Conservation (phyloP, 2,113 vertebrate genomes). For the Hyperopisus bebe region DNA sequence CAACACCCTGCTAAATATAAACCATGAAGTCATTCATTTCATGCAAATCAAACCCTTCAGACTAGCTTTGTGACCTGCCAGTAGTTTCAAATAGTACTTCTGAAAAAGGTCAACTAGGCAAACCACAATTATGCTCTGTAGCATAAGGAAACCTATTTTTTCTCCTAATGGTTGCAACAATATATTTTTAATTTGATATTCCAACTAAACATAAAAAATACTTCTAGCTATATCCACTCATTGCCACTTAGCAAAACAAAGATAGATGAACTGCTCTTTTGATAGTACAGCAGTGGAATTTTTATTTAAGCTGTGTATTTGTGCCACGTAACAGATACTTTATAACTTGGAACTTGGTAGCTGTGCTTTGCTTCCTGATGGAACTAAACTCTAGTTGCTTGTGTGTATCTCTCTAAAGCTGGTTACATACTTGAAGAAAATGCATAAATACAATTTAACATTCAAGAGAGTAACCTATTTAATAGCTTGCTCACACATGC, state of each 20-base stretch:
- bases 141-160: neutral
- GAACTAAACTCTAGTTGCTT: neutral
- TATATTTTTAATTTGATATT: neutral
- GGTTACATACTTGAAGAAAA: conserved; percentile 11
- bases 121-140: neutral
- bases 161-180: neutral
- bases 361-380: neutral
- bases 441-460: conserved; percentile 3
- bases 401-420: neutral
- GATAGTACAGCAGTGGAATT: neutral
- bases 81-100: neutral
- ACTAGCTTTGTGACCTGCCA: neutral
- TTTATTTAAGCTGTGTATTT: conserved; percentile 22
- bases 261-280: neutral
- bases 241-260: neutral
- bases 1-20: neutral
- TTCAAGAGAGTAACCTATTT: neutral
- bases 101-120: neutral
- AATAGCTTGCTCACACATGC: conserved; percentile 9
- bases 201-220: neutral
- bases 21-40: neutral
- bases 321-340: conserved; percentile 12
- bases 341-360: neutral
- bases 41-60: neutral
- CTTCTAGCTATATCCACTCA: neutral